Base-by-base conservation (phyloP, 2,888 invertebrate genomes). In the Acutogordius australiensis region DNA sequence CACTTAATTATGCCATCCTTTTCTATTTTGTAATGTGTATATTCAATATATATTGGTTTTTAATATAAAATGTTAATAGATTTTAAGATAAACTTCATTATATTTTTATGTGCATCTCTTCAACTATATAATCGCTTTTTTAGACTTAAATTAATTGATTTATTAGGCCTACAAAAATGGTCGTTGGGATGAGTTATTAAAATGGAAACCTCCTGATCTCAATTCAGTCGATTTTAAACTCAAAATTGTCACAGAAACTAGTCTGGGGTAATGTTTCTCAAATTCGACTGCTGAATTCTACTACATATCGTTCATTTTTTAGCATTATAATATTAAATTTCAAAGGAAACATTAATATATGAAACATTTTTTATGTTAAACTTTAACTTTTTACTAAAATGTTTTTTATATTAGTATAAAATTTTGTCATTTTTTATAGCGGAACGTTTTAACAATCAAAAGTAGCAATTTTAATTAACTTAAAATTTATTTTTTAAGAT, bases 201-300 rank as follows among this genome's bases (percentile, higher is more conserved):
- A 99, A 71, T 99, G 97, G 97, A 99, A 99, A 69, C 94, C 97
- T 21, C 75, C 80, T 1, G 78, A 81, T 62, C 78, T 86, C 73
- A 97, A 97, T 74, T 90, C 91, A 2, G 81, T 99, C 0, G 97
- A 99, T 73, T 99, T 99, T 70, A 79, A 78, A 66, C 73, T 97
- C 62, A 81, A 82, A 72, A 82, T 97, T 61, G 76, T 77, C 1
- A 78, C 74, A 62, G 67, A 67, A 59, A 62, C 67, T 1, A 64
- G 65, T 60, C 62, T 62, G 45, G 71, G 71, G 70, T 70, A 73
- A 73, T 66, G 61, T 21, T 60, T n/a, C n/a, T n/a, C n/a, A 4
- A 21, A 4, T 30, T 8, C 28, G 30, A 23, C 13, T 51, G 28
- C 45, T 61, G 2, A 18, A 4, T 21, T 21, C 30, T 23, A 51